Conservation (phyloP, 2,113 vertebrate genomes). For the Phalacrocorax pelagicus region DNA sequence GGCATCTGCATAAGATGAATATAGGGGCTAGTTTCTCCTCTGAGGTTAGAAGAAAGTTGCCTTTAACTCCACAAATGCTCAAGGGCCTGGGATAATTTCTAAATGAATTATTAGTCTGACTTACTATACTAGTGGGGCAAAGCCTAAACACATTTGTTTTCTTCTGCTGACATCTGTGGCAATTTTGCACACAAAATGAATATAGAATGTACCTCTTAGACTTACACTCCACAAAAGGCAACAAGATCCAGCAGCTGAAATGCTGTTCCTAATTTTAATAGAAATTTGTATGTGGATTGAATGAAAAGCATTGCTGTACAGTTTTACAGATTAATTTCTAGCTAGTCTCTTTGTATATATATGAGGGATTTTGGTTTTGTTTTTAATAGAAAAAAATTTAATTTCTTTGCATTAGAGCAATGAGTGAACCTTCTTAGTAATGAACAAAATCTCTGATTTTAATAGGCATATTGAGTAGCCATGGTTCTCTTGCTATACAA, state of each 20-base stretch:
- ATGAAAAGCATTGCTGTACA: neutral
- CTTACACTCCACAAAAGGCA: neutral
- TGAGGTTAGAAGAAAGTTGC: neutral
- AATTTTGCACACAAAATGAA: slow-evolving; percentile 3
- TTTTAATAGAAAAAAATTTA: neutral
- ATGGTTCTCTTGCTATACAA: neutral
- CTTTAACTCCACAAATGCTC: neutral
- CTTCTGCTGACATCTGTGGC: neutral
- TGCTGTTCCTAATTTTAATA: neutral
- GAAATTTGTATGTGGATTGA: neutral
- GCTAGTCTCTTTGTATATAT: neutral
- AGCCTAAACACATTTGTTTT: slow-evolving; percentile 15
- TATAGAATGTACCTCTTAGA: neutral
- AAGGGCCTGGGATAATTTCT: neutral
- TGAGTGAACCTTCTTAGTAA: neutral
- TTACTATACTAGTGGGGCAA: neutral
- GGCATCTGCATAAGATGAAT: neutral
- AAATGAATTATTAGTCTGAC: neutral
- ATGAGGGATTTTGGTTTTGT: neutral
- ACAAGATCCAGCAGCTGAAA: neutral
- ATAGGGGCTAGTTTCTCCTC: neutral
- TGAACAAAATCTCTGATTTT: neutral
- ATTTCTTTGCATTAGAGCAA: neutral
- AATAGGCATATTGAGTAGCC: neutral
- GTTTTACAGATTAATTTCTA: neutral